Evolutionary conservation across 2,888 invertebrate species (phyloP), one percentile per base, ranked within the genome.

Genomic region (Congeria kusceri): DNA sequence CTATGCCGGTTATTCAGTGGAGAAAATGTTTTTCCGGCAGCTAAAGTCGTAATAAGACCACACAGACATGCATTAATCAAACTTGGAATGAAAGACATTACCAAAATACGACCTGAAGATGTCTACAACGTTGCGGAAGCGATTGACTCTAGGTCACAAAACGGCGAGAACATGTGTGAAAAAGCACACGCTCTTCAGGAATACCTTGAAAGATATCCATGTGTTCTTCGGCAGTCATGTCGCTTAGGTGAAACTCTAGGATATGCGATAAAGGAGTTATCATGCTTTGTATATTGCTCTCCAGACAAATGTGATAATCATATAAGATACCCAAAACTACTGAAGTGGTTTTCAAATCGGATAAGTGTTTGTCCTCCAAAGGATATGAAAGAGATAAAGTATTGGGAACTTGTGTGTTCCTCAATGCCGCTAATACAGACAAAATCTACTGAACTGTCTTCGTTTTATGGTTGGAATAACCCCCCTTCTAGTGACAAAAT

Each of bases 401-500:
- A 25, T 32, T 25, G 73, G 28, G 18, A 58, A 20, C 20, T 66
- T 9, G 7, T 81, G 58, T 77, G 74, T 23, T 63, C 23, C 15
- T 59, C 63, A n/a, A 49, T 28, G 1, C 7, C 56, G 25, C 29
- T 81, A 2, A 29, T 83, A 59, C 27, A 72, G 18, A 23, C 53
- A 13, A 20, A 20, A 15, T 65, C 66, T 29, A n/a, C 39, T 1
- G 28, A 58, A 44, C 18, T 80, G n/a, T 44, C 18, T 18, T 15
- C 67, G 7, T 11, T n/a, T 7, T 75, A 82, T 69, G 61, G 58
- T 9, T 76, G 73, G 73, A 29, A 53, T 46, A 25, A 1, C 13
- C 20, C 20, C 1, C 53, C 53, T 53, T 53, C 53, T 25, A 1
- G 9, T 53, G 20, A 53, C 3, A 25, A 4, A 23, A 25, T 53